Percentiles rank a stretch among this genome's conserved stretches.
These are phyloP conservation scores for Hyposoter dolosus DNA, from an alignment of 2,888 invertebrate species.

Conservation along the genomic window DNA sequence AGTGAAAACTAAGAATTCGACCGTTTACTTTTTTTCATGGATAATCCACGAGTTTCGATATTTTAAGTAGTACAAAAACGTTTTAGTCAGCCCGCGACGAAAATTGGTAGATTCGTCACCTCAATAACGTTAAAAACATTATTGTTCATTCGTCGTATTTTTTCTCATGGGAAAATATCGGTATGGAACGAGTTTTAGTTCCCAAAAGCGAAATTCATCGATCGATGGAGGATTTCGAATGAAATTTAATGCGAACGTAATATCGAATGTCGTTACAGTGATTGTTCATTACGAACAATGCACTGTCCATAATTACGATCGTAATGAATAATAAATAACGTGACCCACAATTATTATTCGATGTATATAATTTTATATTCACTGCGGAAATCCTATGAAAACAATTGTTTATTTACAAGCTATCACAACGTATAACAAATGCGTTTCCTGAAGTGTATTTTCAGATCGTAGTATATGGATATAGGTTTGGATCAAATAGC, in stretches of 20 bases:
- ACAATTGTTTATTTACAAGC: not conserved
- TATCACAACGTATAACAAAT: not conserved
- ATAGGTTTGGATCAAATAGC: not conserved
- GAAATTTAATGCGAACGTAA: not conserved
- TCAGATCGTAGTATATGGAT: not conserved
- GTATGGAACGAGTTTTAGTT: not conserved
- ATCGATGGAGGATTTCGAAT: not conserved
- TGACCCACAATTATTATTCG: not conserved
- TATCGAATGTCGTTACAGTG: not conserved
- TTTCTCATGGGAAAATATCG: not conserved
- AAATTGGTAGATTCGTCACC: not conserved
- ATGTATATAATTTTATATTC: not conserved
- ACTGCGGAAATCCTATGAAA: not conserved
- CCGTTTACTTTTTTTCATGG: too few species aligned
- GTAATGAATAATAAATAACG: not conserved
- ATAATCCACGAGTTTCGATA: not conserved
- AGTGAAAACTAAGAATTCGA: too few species aligned
- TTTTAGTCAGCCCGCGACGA: slow-evolving; percentile 20
- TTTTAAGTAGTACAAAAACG: slow-evolving; percentile 17
- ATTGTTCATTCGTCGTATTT: not conserved
- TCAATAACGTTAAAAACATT: not conserved
- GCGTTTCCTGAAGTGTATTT: slow-evolving; percentile 8
- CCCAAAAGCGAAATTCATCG: not conserved
- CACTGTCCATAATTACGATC: not conserved
- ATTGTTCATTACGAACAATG: not conserved